phyloP scores from a whole-genome alignment of 1,140 invertebrate genomes.

The Zaprionus ornatus region DNA sequence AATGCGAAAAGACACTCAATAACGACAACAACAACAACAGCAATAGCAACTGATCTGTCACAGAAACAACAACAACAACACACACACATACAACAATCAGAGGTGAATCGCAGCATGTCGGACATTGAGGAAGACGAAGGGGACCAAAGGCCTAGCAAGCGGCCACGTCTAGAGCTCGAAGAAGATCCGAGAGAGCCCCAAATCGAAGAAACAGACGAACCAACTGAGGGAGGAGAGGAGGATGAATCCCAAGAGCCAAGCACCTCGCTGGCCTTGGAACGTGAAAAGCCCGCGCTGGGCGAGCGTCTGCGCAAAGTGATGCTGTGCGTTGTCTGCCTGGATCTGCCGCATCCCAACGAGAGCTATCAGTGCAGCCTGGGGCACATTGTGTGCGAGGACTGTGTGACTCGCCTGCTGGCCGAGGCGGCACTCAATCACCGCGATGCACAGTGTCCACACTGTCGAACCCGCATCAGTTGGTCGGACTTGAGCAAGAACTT shows the following conservation, averaged over 20 bases:
- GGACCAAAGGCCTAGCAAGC: background rate
- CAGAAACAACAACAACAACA: background rate
- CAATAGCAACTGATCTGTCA: background rate
- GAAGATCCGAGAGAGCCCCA: background rate
- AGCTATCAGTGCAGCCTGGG: slow-evolving; percentile 38
- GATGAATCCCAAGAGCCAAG: background rate
- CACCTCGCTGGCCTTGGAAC: background rate
- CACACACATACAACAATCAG: background rate
- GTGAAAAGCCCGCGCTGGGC: background rate
- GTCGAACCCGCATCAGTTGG: slow-evolving; percentile 38
- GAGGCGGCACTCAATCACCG: background rate
- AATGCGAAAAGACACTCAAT: background rate
- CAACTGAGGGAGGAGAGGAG: background rate
- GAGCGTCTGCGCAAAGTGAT: slow-evolving; percentile 34
- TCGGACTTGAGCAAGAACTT: slow-evolving; percentile 19
- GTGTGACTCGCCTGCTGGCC: slow-evolving; percentile 31
- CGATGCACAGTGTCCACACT: slow-evolving; percentile 28
- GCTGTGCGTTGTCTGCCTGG: slow-evolving; percentile 43
- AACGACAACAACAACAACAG: background rate
- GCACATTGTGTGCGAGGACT: slow-evolving; percentile 45
- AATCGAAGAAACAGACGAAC: background rate
- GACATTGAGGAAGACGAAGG: background rate
- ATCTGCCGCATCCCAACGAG: slow-evolving; percentile 41
- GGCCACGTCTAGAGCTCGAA: background rate
- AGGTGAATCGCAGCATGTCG: slow-evolving; percentile 3